Base-by-base conservation (phyloP, 2,113 vertebrate species). In the Ranitomeya imitator region DNA sequence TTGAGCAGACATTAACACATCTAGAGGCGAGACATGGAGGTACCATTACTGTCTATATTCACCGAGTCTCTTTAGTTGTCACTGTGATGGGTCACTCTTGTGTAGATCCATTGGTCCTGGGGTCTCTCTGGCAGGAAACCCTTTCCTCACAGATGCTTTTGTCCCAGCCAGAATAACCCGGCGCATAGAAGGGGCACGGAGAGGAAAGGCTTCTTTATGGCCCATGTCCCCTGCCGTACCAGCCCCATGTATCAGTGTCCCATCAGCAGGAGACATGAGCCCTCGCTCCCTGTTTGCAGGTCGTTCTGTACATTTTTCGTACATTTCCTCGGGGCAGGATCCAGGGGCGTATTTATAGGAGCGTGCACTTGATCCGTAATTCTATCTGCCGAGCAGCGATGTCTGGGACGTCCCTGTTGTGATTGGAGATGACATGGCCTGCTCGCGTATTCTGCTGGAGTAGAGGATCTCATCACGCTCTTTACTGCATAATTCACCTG, bases 401-500 rank as follows among this genome's bases (percentile, higher is more conserved):
- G 63, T 69, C 82, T 69, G 18, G 18, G 45, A 83, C 69, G 31
- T 67, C 45, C 82, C 63, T n/a, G 60, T 73, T 71, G 83, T 73
- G 65, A 51, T 73, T 52, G 1, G 21, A 23, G 83, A 85, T 73
- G 83, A 85, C 45, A 71, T 45, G 52, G 26, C 21, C 26, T 73
- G 51, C 65, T 73, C 73, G 16, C 45, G 7, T 73, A 85, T 85
- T 85, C 83, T 57, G 67, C 83, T 73, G 51, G 83, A 23, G 63
- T 59, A 0, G 65, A 14, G 23, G 21, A 57, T 85, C 83, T 85
- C 83, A 85, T 85, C 67, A 57, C 14, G 16, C 45, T 55, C 60
- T 19, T 57, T 57, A 55, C 67, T 73, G 83, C 65, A 85, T 74
- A 85, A 85, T 73, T 85, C 69, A 74, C 83, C 83, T 60, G 52